phyloP scores from a whole-genome alignment of 1,140 invertebrate genomes.

The Proctacanthus coquilletti region DNA sequence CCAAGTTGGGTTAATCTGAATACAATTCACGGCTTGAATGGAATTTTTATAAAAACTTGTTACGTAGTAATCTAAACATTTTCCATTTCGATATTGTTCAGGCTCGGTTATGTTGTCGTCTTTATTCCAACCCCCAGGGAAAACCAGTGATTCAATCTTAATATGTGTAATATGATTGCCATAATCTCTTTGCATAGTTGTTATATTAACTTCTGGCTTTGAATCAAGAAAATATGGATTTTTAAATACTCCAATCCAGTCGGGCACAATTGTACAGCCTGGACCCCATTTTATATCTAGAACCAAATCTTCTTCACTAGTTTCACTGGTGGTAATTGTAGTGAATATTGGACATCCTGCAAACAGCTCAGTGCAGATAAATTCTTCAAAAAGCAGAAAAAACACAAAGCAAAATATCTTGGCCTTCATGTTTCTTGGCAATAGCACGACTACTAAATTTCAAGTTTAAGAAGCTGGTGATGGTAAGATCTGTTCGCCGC shows the following conservation, averaged over 20 bases:
- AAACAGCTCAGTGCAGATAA: no score
- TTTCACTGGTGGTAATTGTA: no score
- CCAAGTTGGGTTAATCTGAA: constrained; percentile 47
- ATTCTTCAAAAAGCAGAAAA: no score
- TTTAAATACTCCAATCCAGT: constrained; percentile 26
- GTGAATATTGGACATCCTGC: no score
- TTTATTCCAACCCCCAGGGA: constrained; percentile 35
- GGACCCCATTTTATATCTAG: constrained; percentile 38
- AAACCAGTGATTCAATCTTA: constrained; percentile 30
- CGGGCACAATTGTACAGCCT: constrained; percentile 25
- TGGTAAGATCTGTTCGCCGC: no score
- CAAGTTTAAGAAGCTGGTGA: no score
- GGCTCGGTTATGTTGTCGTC: constrained; percentile 17
- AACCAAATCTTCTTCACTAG: constrained; percentile 32
- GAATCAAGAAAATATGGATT: no score
- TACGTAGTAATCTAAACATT: constrained; percentile 34
- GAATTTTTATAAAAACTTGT: constrained; percentile 35
- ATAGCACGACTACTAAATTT: no score
- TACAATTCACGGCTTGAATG: constrained; percentile 36
- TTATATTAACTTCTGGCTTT: constrained; percentile 19
- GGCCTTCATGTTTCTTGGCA: no score
- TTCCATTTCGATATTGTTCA: constrained; percentile 13
- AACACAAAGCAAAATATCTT: no score
- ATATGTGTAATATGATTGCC: constrained; percentile 33
- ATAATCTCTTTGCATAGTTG: constrained; percentile 8